Evolutionary conservation across 2,888 invertebrate genomes (phyloP).

Genomic region (Eueremaeus valkanovi): DNA sequence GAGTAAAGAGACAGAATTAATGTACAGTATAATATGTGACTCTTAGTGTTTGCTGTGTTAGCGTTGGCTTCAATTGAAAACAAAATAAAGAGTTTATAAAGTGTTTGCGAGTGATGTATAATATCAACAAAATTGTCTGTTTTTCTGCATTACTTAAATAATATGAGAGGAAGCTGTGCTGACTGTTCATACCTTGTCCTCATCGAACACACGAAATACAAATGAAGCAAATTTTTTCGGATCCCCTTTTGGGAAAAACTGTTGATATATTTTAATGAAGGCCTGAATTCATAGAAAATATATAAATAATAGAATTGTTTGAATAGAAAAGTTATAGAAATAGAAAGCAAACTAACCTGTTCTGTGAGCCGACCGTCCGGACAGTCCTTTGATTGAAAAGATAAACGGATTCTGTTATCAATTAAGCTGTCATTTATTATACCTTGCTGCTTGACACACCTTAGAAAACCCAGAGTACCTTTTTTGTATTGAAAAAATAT

Average conservation of each 20-base stretch:
- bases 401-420: neutral
- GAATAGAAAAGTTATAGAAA: neutral
- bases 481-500: neutral
- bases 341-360: neutral
- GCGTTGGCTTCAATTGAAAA: too few relatives aligned
- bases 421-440: neutral
- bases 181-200: constrained; percentile 72
- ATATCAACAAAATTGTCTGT: neutral
- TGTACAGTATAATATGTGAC: too few relatives aligned
- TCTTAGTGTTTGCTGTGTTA: too few relatives aligned
- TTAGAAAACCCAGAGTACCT: constrained; percentile 24
- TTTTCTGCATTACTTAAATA: neutral
- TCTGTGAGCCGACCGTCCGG: constrained; percentile 27
- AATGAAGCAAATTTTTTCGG: constrained; percentile 95
- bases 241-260: constrained; percentile 98
- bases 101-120: neutral
- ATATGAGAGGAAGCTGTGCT: neutral
- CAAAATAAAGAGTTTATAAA: too few relatives aligned
- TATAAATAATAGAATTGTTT: neutral
- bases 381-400: neutral
- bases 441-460: neutral
- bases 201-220: constrained; percentile 96
- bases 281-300: constrained; percentile 62
- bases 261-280: constrained; percentile 97
- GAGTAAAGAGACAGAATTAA: too few relatives aligned